Conservation (phyloP, 1,140 invertebrate species). For the Chironomus striatipennis region DNA sequence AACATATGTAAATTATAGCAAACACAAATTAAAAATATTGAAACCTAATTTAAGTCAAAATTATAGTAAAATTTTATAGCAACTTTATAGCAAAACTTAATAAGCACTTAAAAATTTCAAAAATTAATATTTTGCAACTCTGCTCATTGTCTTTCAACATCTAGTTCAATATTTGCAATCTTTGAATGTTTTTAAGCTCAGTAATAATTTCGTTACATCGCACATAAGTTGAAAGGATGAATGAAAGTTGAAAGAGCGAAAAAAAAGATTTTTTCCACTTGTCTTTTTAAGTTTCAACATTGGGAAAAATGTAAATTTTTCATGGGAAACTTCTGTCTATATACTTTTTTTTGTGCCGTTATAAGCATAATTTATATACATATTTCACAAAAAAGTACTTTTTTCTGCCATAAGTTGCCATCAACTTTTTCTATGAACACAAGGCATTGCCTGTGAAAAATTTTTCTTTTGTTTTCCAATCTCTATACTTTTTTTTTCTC, state of each 20-base stretch:
- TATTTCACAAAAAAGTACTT: not conserved
- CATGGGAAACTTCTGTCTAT: not conserved
- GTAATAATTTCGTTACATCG: no score
- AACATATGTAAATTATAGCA: no score
- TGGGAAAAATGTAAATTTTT: slow-evolving; percentile 6
- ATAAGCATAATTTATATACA: slow-evolving; percentile 9
- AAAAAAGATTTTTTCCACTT: not conserved
- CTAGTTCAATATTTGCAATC: no score
- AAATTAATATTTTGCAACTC: no score
- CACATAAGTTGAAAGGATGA: not conserved
- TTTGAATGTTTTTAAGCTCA: no score
- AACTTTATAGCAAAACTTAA: no score
- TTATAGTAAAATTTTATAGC: no score
- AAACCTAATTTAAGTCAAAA: no score
- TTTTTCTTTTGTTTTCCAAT: not conserved
- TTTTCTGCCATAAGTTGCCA: not conserved
- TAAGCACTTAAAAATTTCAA: no score
- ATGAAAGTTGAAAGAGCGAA: slow-evolving; percentile 1
- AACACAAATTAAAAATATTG: no score
- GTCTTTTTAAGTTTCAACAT: not conserved
- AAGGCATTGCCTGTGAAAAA: not conserved
- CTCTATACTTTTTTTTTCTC: not conserved
- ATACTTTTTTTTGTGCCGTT: not conserved
- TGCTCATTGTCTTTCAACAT: no score
- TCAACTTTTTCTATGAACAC: not conserved